Evolutionary conservation across 1,140 invertebrate genomes (phyloP), one percentile per base, ranked within the genome.

Genomic region (Uloborus diversus): DNA sequence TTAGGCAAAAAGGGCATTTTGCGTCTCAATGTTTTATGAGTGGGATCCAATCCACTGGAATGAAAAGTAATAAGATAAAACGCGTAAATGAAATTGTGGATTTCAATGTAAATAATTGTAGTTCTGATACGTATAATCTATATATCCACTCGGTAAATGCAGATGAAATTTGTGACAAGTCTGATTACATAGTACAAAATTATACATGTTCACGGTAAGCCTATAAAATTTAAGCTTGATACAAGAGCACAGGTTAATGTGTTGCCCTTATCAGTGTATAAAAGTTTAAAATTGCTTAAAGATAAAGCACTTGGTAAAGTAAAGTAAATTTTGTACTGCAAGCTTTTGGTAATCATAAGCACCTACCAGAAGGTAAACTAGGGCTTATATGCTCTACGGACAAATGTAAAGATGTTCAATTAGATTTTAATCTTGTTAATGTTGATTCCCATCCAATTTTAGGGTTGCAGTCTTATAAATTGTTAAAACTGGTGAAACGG

Each of bases 181-280:
- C n/a, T n/a, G n/a, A n/a, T n/a, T n/a, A n/a, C n/a, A n/a, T n/a
- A n/a, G n/a, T n/a, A n/a, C n/a, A n/a, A n/a, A n/a, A n/a, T n/a
- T n/a, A n/a, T n/a, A n/a, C n/a, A n/a, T n/a, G n/a, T n/a, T n/a
- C n/a, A n/a, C n/a, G n/a, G n/a, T 13, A 69, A 25, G 57, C 28
- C 53, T 14, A 53, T 73, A 17, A 68, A 70, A 20, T 73, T 73
- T 73, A 73, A 73, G 28, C 35, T 73, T 27, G 53, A 73, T 61
- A 73, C 56, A 59, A 53, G 70, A 20, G 53, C 70, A n/a, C 64
- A 66, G 23, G 35, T 42, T 5, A 66, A 66, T 27, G n/a, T 66
- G 7, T 66, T 66, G 30, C 64, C 64, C 4, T 66, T 47, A 42
- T 7, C n/a, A n/a, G 23, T 37, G 9, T 42, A 7, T 37, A 37